A percentile compares a stretch with the other conserved stretches of the same genome.
phyloP scores from a whole-genome alignment of 1,140 invertebrate species.

The Chymomyza costata region DNA sequence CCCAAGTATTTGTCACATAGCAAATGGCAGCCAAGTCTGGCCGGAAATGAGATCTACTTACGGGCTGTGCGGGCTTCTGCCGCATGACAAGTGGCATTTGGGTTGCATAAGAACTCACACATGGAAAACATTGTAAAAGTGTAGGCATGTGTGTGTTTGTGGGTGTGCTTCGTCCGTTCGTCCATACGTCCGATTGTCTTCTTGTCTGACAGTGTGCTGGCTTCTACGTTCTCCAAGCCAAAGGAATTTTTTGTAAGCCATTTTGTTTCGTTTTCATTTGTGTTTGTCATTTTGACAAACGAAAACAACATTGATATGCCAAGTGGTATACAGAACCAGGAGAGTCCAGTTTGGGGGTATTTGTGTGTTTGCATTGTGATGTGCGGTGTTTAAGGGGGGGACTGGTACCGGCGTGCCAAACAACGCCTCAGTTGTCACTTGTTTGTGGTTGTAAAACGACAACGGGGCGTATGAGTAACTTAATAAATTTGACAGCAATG shows the following conservation, averaged over 20 bases:
- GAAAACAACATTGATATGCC: slow-evolving; percentile 53
- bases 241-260: slow-evolving; percentile 17
- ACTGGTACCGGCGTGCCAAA: neutral
- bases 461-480: slow-evolving; percentile 64
- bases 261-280: slow-evolving; percentile 23
- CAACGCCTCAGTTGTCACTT: slow-evolving; percentile 26
- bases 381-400: too few relatives aligned
- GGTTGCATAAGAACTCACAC: slow-evolving; percentile 23
- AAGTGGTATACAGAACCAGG: too few relatives aligned
- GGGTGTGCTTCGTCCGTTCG: slow-evolving; percentile 1
- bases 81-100: slow-evolving; percentile 54
- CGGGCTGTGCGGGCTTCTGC: slow-evolving; percentile 2
- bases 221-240: slow-evolving; percentile 14
- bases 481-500: slow-evolving; percentile 72
- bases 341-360: too few relatives aligned
- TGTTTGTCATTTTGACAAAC: slow-evolving; percentile 49
- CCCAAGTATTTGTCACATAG: slow-evolving; percentile 15
- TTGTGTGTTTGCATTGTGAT: too few relatives aligned
- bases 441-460: slow-evolving; percentile 24
- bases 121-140: too few relatives aligned
- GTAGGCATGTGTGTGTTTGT: slow-evolving; percentile 22
- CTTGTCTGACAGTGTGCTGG: too few relatives aligned
- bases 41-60: slow-evolving; percentile 60
- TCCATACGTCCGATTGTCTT: too few relatives aligned
- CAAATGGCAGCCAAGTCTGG: slow-evolving; percentile 42